These are phyloP conservation scores for Drosophila leontia DNA, from an alignment of 1,140 invertebrate species.

Conservation along the genomic window DNA sequence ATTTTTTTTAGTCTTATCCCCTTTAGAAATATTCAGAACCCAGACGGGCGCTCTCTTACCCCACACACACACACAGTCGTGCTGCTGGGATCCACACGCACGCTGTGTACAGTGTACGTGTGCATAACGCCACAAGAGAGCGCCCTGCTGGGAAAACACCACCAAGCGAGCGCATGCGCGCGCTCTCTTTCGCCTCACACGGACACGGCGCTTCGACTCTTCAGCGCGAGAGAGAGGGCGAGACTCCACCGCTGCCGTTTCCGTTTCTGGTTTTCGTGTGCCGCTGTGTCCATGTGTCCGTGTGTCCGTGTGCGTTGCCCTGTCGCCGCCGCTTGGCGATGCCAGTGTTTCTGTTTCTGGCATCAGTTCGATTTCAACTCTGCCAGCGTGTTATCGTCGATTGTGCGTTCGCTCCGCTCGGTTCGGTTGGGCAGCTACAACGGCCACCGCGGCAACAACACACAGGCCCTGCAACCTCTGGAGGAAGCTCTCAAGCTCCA, in stretches of 20 bases:
- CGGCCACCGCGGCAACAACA: conserved; percentile 19
- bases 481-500: conserved; percentile 2
- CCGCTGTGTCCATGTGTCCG: neutral
- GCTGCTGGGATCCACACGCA: conserved; percentile 46
- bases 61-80: neutral
- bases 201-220: conserved; percentile 12
- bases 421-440: conserved; percentile 19
- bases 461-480: conserved; percentile 5
- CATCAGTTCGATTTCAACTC: conserved; percentile 17
- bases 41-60: conserved; percentile 38
- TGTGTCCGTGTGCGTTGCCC: conserved; percentile 4
- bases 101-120: conserved; percentile 65
- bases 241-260: conserved; percentile 28
- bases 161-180: conserved; percentile 44
- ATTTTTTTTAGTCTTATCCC: neutral
- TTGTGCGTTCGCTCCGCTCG: conserved; percentile 8
- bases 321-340: conserved; percentile 6
- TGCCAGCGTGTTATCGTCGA: conserved; percentile 18
- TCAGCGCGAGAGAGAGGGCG: too few species aligned
- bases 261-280: conserved; percentile 18
- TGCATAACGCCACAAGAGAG: conserved; percentile 73
- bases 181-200: conserved; percentile 45
- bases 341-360: conserved; percentile 24
- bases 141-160: conserved; percentile 34
- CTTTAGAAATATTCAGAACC: conserved; percentile 4